A percentile compares a stretch with the other conserved stretches of the same genome.
These are phyloP conservation scores for Rhipidura dahli DNA, from an alignment of 2,113 vertebrate genomes.

Conservation along the genomic window DNA sequence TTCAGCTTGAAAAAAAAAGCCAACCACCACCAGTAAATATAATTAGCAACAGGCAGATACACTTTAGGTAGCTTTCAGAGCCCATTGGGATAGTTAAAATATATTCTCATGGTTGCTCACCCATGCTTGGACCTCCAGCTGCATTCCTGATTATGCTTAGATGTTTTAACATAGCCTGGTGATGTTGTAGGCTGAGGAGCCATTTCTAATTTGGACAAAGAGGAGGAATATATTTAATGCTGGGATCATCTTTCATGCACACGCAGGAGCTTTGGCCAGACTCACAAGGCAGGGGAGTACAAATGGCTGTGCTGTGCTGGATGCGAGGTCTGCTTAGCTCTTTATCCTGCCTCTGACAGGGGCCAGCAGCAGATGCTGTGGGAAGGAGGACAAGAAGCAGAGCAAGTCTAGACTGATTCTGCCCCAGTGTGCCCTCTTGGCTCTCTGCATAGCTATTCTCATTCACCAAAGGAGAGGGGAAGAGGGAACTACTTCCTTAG, in stretches of 20 bases:
- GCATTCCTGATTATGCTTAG: not conserved
- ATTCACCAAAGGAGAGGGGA: not conserved
- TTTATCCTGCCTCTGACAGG: not conserved
- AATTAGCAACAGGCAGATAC: constrained; percentile 68
- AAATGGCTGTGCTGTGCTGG: not conserved
- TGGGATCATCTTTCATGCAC: not conserved
- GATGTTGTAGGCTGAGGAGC: not conserved
- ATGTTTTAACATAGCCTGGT: not conserved
- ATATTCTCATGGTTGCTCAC: not conserved
- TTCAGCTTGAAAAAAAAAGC: constrained; percentile 28
- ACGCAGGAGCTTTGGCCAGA: not conserved
- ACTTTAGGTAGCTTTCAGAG: constrained; percentile 3
- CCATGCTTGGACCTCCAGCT: not conserved
- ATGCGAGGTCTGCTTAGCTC: not conserved
- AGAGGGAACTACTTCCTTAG: not conserved
- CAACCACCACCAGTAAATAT: constrained; percentile 52
- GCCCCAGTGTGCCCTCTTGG: not conserved
- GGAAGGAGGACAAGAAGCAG: not conserved
- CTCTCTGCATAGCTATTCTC: not conserved
- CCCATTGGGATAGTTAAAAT: not conserved
- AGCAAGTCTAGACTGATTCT: not conserved
- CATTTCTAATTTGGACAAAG: not conserved
- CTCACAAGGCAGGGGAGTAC: not conserved
- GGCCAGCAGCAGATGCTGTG: not conserved
- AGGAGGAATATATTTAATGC: not conserved